These are phyloP conservation scores for Listronotus bonariensis DNA, from an alignment of 1,140 invertebrate genomes.

Conservation along the genomic window DNA sequence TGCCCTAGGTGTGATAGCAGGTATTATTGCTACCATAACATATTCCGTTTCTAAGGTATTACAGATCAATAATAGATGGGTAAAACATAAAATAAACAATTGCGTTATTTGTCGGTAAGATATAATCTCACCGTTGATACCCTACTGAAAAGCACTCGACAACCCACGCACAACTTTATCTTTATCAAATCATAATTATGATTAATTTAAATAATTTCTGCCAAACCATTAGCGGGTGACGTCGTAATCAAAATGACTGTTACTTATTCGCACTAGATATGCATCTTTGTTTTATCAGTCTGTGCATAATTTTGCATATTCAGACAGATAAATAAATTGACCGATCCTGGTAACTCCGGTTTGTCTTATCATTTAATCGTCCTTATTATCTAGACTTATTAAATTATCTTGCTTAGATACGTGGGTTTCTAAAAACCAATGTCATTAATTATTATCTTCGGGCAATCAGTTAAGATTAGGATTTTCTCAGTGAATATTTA, in stretches of 20 bases:
- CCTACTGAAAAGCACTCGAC: too few species aligned
- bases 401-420: slow-evolving; percentile 15
- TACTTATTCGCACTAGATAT: slow-evolving; percentile 6
- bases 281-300: slow-evolving; percentile 3
- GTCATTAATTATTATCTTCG: slow-evolving; percentile 11
- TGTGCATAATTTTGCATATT: slow-evolving; percentile 10
- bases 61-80: too few species aligned
- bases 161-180: too few species aligned
- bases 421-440: slow-evolving; percentile 11
- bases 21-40: too few species aligned
- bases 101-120: too few species aligned
- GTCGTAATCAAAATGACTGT: slow-evolving; percentile 7
- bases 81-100: too few species aligned
- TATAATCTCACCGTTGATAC: too few species aligned
- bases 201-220: too few species aligned
- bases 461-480: slow-evolving; percentile 2
- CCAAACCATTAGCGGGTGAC: background rate
- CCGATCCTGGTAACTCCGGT: background rate
- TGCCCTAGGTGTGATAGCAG: too few species aligned
- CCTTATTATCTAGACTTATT: slow-evolving; percentile 11
- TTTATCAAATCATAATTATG: too few species aligned
- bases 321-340: slow-evolving; percentile 2
- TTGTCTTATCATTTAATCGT: slow-evolving; percentile 8
- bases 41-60: too few species aligned
- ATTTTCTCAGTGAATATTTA: background rate